Percentiles rank a stretch among this genome's conserved stretches.
These are phyloP conservation scores for Halisarca cf. caerulea DNA, from an alignment of 37 sponge, comb jelly and placozoan genomes.

Conservation along the genomic window DNA sequence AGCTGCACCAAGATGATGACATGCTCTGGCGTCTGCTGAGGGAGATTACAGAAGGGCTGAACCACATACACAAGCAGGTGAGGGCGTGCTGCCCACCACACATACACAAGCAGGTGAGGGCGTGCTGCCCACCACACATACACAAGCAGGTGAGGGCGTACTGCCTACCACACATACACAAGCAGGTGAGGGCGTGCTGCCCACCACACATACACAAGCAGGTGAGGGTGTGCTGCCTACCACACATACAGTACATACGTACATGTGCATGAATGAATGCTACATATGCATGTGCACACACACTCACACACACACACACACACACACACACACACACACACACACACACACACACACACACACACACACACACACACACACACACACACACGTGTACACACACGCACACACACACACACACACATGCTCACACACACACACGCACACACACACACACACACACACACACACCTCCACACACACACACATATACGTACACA, in stretches of 20 bases:
- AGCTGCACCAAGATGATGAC: slow-evolving; percentile 62
- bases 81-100: too few relatives aligned
- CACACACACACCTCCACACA: too few relatives aligned
- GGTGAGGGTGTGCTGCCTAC: too few relatives aligned
- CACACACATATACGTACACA: too few relatives aligned
- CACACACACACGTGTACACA: neutral
- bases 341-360: neutral
- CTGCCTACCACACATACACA: slow-evolving; percentile 96
- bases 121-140: too few relatives aligned
- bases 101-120: slow-evolving; percentile 87
- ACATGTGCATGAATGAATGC: neutral
- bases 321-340: neutral
- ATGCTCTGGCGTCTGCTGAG: slow-evolving; percentile 79
- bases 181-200: too few relatives aligned
- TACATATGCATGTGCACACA: slow-evolving; percentile 14
- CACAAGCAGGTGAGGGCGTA: slow-evolving; percentile 87
- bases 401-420: neutral
- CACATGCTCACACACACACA: neutral
- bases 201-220: slow-evolving; percentile 92
- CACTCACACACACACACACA: neutral
- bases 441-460: neutral
- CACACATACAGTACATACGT: neutral
- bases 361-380: too few relatives aligned
- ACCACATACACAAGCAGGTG: slow-evolving; percentile 90
- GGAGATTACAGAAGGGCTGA: slow-evolving; percentile 93